Evolutionary conservation across 2,113 vertebrate species (phyloP).

Genomic region (Zosterops japonicus): DNA sequence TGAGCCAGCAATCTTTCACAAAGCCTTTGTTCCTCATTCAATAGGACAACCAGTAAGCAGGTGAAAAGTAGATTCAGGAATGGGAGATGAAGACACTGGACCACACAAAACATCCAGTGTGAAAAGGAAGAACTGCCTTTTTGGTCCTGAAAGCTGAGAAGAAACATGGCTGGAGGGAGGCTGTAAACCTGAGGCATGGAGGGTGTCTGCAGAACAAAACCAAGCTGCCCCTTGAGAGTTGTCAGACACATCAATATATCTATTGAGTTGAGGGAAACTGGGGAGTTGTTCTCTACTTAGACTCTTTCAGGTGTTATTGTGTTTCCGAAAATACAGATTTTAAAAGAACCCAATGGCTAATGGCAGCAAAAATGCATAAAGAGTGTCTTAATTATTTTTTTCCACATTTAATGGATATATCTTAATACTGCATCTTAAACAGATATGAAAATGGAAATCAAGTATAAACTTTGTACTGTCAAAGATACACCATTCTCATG

Average conservation of each 20-base stretch:
- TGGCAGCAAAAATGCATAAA: background rate
- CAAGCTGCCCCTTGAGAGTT: background rate
- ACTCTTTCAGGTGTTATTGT: background rate
- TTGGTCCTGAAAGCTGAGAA: background rate
- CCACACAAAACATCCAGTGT: background rate
- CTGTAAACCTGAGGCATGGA: background rate
- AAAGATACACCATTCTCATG: background rate
- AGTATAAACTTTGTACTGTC: background rate
- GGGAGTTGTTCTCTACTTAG: background rate
- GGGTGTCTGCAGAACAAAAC: background rate
- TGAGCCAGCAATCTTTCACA: background rate
- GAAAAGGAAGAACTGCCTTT: background rate
- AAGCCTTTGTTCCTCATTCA: background rate
- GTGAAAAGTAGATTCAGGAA: background rate
- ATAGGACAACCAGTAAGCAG: background rate
- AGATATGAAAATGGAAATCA: background rate
- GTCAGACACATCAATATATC: background rate
- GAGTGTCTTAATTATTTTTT: background rate
- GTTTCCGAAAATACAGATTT: background rate
- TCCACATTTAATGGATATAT: background rate
- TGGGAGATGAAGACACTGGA: background rate
- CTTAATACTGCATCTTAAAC: background rate
- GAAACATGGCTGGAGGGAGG: background rate
- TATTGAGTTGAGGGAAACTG: background rate
- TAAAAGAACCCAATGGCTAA: background rate